Evolutionary conservation across 2,888 invertebrate genomes (phyloP).

Genomic region (Heliconius cydno): DNA sequence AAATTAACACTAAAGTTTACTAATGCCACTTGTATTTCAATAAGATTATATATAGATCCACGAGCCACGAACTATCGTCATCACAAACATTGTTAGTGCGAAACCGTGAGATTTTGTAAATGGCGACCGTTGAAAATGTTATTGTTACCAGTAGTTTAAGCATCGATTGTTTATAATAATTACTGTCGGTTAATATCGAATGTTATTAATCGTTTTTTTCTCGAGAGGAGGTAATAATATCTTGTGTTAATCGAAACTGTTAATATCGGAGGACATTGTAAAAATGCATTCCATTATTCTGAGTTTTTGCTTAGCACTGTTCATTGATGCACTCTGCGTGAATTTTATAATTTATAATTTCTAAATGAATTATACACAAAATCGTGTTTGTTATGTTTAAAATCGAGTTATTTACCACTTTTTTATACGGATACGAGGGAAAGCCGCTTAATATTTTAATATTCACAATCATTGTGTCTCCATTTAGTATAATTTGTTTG

Average conservation of each 20-base stretch:
- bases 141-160: slow-evolving; percentile 83
- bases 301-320: slow-evolving; percentile 71
- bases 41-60: slow-evolving; percentile 23
- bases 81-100: slow-evolving; percentile 43
- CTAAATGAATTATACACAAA: neutral
- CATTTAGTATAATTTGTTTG: slow-evolving; percentile 17
- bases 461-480: neutral
- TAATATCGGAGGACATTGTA: slow-evolving; percentile 73
- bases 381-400: neutral
- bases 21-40: slow-evolving; percentile 24
- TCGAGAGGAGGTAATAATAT: slow-evolving; percentile 61
- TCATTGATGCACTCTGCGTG: slow-evolving; percentile 69
- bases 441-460: neutral
- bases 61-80: slow-evolving; percentile 30
- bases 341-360: neutral
- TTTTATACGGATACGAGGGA: neutral
- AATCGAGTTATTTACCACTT: neutral
- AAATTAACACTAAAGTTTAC: slow-evolving; percentile 6
- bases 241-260: slow-evolving; percentile 66
- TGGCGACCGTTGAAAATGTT: slow-evolving; percentile 59
- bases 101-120: neutral
- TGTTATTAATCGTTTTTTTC: slow-evolving; percentile 63
- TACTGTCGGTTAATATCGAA: slow-evolving; percentile 56
- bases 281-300: slow-evolving; percentile 80
- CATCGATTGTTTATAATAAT: slow-evolving; percentile 66